Evolutionary conservation across 2,888 invertebrate species (phyloP).

Genomic region (Plemyria rubiginata): DNA sequence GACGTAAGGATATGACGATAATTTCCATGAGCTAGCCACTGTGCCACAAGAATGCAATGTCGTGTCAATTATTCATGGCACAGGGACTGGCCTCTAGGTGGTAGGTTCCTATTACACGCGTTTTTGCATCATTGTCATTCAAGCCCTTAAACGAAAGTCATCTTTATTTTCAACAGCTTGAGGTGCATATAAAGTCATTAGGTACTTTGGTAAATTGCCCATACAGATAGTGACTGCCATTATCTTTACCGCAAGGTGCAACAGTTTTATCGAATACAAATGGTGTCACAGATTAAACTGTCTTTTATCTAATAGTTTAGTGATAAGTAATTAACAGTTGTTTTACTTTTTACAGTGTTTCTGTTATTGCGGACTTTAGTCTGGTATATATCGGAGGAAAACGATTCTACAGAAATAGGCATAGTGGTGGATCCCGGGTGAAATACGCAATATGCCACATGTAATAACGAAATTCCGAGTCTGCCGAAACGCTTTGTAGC

Average conservation of each 20-base stretch:
- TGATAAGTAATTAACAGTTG: constrained; percentile 29
- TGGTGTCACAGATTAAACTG: constrained; percentile 37
- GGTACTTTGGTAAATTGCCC: constrained; percentile 35
- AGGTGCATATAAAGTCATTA: constrained; percentile 17
- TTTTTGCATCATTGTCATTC: constrained; percentile 51
- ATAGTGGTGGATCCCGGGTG: constrained; percentile 3
- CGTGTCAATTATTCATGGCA: constrained; percentile 39
- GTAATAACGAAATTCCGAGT: constrained; percentile 19
- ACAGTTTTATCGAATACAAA: constrained; percentile 38
- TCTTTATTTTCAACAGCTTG: constrained; percentile 22
- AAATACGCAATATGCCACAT: constrained; percentile 21
- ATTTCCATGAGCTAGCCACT: constrained; percentile 36
- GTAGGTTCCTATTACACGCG: constrained; percentile 43
- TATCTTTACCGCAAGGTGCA: constrained; percentile 46
- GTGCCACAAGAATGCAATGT: constrained; percentile 38
- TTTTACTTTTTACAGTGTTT: constrained; percentile 1
- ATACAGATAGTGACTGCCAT: constrained; percentile 43
- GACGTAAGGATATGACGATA: constrained; percentile 21
- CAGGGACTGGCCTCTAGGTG: constrained; percentile 34
- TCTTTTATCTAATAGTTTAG: constrained; percentile 42
- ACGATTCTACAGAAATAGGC: constrained; percentile 10
- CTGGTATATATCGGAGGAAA: neutral
- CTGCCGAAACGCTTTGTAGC: constrained; percentile 30
- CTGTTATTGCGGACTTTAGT: too few relatives aligned
- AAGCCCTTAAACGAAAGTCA: constrained; percentile 20